Percentiles rank a stretch among this genome's conserved stretches.
phyloP scores from a whole-genome alignment of 2,888 invertebrate species.

The Apocheima hispidaria region DNA sequence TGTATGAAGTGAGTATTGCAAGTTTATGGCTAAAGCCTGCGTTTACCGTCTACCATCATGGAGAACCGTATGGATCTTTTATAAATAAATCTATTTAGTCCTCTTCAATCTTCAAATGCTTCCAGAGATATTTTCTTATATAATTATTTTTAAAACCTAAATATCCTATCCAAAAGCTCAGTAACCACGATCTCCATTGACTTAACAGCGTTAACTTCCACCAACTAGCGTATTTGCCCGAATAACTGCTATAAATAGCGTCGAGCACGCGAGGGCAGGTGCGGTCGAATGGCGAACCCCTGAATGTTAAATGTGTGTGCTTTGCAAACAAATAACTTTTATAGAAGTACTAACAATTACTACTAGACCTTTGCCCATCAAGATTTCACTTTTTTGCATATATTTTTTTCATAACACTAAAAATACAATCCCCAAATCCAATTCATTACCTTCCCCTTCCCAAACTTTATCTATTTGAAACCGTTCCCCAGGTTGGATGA shows the following conservation, averaged over 20 bases:
- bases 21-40: too few relatives aligned
- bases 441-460: conserved; percentile 17
- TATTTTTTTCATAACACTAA: conserved; percentile 14
- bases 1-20: too few relatives aligned
- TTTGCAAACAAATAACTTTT: neutral
- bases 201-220: conserved; percentile 17
- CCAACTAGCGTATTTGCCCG: conserved; percentile 13
- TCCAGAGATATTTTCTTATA: neutral
- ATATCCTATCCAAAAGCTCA: neutral
- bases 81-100: neutral
- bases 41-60: too few relatives aligned
- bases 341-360: neutral
- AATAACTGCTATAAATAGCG: conserved; percentile 22
- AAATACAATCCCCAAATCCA: conserved; percentile 10
- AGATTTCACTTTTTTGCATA: too few relatives aligned
- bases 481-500: conserved; percentile 8
- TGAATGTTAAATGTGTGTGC: neutral
- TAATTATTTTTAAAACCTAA: neutral
- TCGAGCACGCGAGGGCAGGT: conserved; percentile 20
- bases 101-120: neutral
- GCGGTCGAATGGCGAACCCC: conserved; percentile 7
- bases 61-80: too few relatives aligned
- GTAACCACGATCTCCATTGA: conserved; percentile 26
- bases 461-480: conserved; percentile 12
- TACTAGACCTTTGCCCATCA: too few relatives aligned